Percentiles rank a stretch among this genome's conserved stretches.
These are phyloP conservation scores for Xestia xanthographa DNA, from an alignment of 2,888 invertebrate genomes.

Conservation along the genomic window DNA sequence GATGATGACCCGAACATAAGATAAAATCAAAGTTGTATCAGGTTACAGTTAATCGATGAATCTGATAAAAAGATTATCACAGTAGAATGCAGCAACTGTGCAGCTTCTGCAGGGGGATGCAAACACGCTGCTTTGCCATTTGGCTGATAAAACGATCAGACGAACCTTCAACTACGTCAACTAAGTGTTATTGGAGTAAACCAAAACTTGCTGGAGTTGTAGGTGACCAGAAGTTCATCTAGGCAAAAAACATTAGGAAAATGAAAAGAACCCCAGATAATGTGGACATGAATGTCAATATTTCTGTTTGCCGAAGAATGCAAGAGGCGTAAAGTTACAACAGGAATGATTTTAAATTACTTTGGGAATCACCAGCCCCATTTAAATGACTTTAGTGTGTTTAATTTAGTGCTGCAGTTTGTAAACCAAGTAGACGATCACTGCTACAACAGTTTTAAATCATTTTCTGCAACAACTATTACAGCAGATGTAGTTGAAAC, in stretches of 20 bases:
- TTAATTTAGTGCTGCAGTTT: no score
- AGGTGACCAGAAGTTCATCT: constrained; percentile 20
- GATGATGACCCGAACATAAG: constrained; percentile 43
- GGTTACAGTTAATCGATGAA: constrained; percentile 15
- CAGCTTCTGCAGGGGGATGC: constrained; percentile 40
- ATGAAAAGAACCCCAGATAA: constrained; percentile 10
- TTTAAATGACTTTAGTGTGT: constrained; percentile 18
- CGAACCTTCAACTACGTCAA: constrained; percentile 36
- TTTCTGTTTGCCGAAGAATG: constrained; percentile 21
- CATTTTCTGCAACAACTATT: no score
- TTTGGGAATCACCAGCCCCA: constrained; percentile 11
- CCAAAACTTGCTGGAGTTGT: constrained; percentile 30
- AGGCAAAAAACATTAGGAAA: constrained; percentile 7
- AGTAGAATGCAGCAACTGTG: constrained; percentile 38
- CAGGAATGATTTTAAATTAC: constrained; percentile 25
- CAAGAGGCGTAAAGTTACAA: constrained; percentile 15
- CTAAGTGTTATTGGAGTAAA: constrained; percentile 39
- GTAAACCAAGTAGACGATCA: no score
- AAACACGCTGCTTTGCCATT: constrained; percentile 42
- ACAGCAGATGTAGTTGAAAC: no score
- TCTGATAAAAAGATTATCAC: constrained; percentile 9
- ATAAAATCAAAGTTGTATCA: constrained; percentile 17
- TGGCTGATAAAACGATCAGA: constrained; percentile 41
- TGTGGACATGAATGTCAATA: constrained; percentile 14
- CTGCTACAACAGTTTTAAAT: no score